A percentile compares a stretch with the other conserved stretches of the same genome.
Evolutionary conservation across 2,113 vertebrate genomes (phyloP).

Genomic region (Oreochromis aureus): DNA sequence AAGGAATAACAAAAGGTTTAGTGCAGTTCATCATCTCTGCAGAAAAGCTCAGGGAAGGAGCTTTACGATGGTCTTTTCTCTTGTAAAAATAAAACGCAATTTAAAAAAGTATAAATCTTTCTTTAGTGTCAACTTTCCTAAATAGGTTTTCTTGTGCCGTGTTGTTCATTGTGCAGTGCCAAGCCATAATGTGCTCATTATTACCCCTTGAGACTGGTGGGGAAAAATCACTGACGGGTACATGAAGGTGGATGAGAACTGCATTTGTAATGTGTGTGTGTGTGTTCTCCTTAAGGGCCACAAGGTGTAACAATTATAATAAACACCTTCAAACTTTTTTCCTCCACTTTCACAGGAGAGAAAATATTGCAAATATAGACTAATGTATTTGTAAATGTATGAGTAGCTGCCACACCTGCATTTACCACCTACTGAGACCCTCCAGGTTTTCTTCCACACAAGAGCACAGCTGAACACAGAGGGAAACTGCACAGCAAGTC

Average conservation of each 20-base stretch:
- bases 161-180: not conserved
- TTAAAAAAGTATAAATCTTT: not conserved
- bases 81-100: not conserved
- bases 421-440: not conserved
- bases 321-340: not conserved
- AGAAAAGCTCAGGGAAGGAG: not conserved
- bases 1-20: not conserved
- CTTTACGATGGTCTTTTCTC: not conserved
- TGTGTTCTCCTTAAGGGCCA: not conserved
- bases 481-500: not conserved
- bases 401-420: not conserved
- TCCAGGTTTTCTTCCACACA: not conserved
- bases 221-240: not conserved
- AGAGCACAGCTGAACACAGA: not conserved
- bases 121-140: not conserved
- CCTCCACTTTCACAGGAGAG: not conserved
- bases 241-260: not conserved
- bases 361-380: not conserved
- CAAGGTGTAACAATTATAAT: not conserved
- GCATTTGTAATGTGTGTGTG: not conserved
- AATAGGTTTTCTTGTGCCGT: not conserved
- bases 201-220: not conserved
- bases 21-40: accelerated
- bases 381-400: not conserved
- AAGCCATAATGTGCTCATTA: not conserved